Conservation (phyloP, 2,888 invertebrate species). For the Drosophila mimetica region DNA sequence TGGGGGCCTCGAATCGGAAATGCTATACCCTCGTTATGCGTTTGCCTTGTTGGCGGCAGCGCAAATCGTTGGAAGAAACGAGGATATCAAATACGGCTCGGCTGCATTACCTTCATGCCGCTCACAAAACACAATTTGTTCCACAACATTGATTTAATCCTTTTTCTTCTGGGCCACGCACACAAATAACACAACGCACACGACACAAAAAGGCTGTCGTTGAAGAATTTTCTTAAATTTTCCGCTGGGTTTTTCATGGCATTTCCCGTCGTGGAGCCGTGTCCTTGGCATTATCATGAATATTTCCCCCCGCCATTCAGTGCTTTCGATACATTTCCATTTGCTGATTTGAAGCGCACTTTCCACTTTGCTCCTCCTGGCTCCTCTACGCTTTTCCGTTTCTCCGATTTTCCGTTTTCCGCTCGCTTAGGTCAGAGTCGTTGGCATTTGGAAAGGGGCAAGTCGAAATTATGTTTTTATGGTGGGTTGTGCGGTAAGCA, state of each 20-base stretch:
- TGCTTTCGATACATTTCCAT: slow-evolving; percentile 73
- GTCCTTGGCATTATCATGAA: slow-evolving; percentile 67
- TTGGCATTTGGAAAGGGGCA: slow-evolving; percentile 11
- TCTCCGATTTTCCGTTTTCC: slow-evolving; percentile 54
- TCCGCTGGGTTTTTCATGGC: slow-evolving; percentile 59
- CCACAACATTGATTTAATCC: slow-evolving; percentile 80
- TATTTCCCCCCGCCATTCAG: slow-evolving; percentile 27
- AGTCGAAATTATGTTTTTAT: slow-evolving; percentile 58
- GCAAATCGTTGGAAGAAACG: slow-evolving; percentile 46
- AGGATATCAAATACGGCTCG: slow-evolving; percentile 59
- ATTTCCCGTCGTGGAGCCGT: slow-evolving; percentile 61
- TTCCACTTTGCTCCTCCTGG: slow-evolving; percentile 39
- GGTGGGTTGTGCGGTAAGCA: slow-evolving; percentile 54
- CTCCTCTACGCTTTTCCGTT: slow-evolving; percentile 16
- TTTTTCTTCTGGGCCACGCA: slow-evolving; percentile 56
- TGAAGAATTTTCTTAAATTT: slow-evolving; percentile 68
- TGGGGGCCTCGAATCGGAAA: slow-evolving; percentile 24
- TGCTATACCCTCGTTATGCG: slow-evolving; percentile 50
- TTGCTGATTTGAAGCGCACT: slow-evolving; percentile 72
- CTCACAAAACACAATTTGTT: slow-evolving; percentile 71
- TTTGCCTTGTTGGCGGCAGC: slow-evolving; percentile 70
- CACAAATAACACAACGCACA: slow-evolving; percentile 29
- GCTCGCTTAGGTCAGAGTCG: slow-evolving; percentile 57
- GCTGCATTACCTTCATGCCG: slow-evolving; percentile 57
- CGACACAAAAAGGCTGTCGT: slow-evolving; percentile 35